Evolutionary conservation across 2,113 vertebrate species (phyloP).

Genomic region (Salvelinus sp.): DNA sequence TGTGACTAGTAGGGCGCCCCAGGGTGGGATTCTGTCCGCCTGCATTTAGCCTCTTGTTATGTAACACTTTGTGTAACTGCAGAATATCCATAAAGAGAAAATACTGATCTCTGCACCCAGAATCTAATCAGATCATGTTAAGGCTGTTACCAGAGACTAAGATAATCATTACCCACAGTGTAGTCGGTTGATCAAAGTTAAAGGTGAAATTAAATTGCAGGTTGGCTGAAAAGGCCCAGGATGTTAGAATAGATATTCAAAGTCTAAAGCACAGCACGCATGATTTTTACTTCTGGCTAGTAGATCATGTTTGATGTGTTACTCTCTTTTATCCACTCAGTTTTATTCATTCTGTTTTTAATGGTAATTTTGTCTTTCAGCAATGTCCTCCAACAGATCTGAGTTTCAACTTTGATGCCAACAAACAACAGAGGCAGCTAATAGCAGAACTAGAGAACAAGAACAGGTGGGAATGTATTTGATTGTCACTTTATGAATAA

Average conservation of each 20-base stretch:
- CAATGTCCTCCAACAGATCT: slow-evolving; percentile 85
- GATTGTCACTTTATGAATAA: slow-evolving; percentile 1
- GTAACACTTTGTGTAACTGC: neutral
- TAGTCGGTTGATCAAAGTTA: neutral
- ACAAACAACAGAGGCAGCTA: slow-evolving; percentile 93
- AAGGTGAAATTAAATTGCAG: slow-evolving; percentile 1
- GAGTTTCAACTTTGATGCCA: slow-evolving; percentile 91
- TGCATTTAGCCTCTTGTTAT: slow-evolving; percentile 20
- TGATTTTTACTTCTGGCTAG: slow-evolving; percentile 25
- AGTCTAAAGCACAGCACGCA: slow-evolving; percentile 13
- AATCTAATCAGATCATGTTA: too few species aligned
- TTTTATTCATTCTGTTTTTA: slow-evolving; percentile 15
- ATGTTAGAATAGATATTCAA: slow-evolving; percentile 25
- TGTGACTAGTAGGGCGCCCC: slow-evolving; percentile 13
- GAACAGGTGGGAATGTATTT: slow-evolving; percentile 79
- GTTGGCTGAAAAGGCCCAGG: slow-evolving; percentile 1
- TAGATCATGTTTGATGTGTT: slow-evolving; percentile 17
- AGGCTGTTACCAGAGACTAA: too few species aligned
- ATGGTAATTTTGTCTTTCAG: slow-evolving; percentile 66
- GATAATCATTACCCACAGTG: too few species aligned
- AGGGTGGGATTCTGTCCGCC: slow-evolving; percentile 22
- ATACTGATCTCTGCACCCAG: too few species aligned
- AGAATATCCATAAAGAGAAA: too few species aligned
- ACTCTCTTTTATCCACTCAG: slow-evolving; percentile 1
- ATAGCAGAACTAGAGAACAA: slow-evolving; percentile 97